Percentiles rank a stretch among this genome's conserved stretches.
These are phyloP conservation scores for Cyaniris semiargus DNA, from an alignment of 2,888 invertebrate genomes.

Conservation along the genomic window DNA sequence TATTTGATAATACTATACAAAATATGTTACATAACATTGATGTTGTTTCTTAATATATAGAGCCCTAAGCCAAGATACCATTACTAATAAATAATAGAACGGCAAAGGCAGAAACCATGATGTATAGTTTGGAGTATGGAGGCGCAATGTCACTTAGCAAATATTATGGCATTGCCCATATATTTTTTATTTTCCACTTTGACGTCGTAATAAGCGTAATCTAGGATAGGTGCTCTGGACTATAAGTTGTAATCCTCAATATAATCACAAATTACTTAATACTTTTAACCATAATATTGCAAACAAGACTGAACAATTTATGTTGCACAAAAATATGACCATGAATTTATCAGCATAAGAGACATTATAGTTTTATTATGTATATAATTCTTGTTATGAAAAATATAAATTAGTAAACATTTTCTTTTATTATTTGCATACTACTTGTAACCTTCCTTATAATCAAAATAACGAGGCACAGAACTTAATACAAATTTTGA, in stretches of 20 bases:
- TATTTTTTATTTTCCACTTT: background rate
- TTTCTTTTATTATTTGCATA: background rate
- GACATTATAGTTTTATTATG: background rate
- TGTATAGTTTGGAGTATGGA: too few relatives aligned
- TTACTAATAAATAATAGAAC: background rate
- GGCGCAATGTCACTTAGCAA: too few relatives aligned
- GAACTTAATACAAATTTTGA: too few relatives aligned
- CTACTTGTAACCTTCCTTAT: too few relatives aligned
- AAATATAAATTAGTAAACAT: background rate
- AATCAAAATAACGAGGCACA: too few relatives aligned
- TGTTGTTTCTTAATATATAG: background rate
- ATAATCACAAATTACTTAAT: background rate
- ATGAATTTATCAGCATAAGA: conserved; percentile 2
- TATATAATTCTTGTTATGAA: conserved; percentile 10
- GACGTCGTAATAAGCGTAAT: background rate
- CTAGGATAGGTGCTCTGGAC: background rate
- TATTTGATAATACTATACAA: conserved; percentile 9
- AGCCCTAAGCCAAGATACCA: background rate
- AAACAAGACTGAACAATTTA: conserved; percentile 18
- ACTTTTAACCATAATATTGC: background rate
- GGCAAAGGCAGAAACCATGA: background rate
- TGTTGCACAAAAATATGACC: conserved; percentile 17
- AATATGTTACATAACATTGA: background rate
- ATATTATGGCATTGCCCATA: too few relatives aligned
- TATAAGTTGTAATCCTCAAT: background rate